Conservation (phyloP, 2,113 vertebrate species). For the Ardeotis arabs region DNA sequence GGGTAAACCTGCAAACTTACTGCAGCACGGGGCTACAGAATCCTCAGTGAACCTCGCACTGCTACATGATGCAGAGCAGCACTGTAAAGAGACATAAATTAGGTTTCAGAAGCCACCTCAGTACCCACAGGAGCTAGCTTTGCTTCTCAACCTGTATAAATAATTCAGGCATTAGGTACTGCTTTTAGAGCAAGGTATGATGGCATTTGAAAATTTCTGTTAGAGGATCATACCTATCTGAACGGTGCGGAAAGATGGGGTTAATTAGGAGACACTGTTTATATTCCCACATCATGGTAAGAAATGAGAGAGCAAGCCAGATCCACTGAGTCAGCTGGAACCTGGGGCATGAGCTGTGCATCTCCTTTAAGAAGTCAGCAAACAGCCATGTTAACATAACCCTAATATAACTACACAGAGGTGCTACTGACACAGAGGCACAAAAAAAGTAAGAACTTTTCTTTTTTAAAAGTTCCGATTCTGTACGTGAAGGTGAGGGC, state of each 20-base stretch:
- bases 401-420: neutral
- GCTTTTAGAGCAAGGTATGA: neutral
- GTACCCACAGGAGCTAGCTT: neutral
- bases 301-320: neutral
- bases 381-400: neutral
- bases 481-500: neutral
- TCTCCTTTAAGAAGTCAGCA: neutral
- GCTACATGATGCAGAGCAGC: neutral
- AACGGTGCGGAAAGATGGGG: neutral
- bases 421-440: neutral
- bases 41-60: neutral
- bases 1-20: neutral
- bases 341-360: neutral
- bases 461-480: neutral
- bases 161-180: neutral
- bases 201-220: neutral
- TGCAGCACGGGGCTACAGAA: neutral
- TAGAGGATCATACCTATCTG: neutral
- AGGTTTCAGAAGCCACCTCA: neutral
- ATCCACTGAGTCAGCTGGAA: neutral
- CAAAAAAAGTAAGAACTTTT: neutral
- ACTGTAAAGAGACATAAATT: neutral
- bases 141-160: neutral
- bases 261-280: neutral
- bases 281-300: neutral